These are phyloP conservation scores for Heterodera filipjevi DNA, from an alignment of 2,888 invertebrate genomes.

Conservation along the genomic window DNA sequence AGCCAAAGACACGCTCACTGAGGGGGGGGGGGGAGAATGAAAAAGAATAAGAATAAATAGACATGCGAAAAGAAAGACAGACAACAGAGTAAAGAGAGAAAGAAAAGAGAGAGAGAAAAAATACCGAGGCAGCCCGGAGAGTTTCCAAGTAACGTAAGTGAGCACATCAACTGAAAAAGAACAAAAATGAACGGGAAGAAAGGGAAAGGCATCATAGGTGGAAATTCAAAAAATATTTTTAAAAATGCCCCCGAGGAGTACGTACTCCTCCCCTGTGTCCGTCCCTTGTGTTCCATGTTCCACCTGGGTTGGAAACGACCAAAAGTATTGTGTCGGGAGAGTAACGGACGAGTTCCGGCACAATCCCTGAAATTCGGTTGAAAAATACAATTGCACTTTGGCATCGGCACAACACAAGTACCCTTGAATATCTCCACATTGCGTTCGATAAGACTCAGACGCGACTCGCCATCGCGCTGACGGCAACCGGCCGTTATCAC, in stretches of 20 bases:
- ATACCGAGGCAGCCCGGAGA: slow-evolving; percentile 79
- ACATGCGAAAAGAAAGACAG: no score
- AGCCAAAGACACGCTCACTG: slow-evolving; percentile 83
- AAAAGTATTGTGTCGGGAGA: slow-evolving; percentile 84
- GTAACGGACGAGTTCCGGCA: slow-evolving; percentile 79
- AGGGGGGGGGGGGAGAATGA: not conserved
- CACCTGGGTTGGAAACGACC: slow-evolving; percentile 84
- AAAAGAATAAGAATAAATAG: no score
- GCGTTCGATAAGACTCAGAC: slow-evolving; percentile 84
- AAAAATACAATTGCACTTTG: not conserved
- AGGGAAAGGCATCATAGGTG: no score
- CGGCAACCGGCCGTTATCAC: slow-evolving; percentile 88
- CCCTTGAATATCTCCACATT: slow-evolving; percentile 81
- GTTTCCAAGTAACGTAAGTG: slow-evolving; percentile 91
- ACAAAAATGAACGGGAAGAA: not conserved
- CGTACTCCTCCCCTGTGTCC: no score
- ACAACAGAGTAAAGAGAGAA: no score
- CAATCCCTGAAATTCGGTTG: not conserved
- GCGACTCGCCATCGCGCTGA: slow-evolving; percentile 84
- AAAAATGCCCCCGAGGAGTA: no score
- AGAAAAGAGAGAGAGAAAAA: not conserved
- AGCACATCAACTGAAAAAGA: slow-evolving; percentile 78
- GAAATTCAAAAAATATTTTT: no score
- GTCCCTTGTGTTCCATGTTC: no score
- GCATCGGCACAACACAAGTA: slow-evolving; percentile 32